Percentiles rank a stretch among this genome's conserved stretches.
Conservation (phyloP, 2,797 vertebrate genomes). For the Chrysolophus pictus region DNA sequence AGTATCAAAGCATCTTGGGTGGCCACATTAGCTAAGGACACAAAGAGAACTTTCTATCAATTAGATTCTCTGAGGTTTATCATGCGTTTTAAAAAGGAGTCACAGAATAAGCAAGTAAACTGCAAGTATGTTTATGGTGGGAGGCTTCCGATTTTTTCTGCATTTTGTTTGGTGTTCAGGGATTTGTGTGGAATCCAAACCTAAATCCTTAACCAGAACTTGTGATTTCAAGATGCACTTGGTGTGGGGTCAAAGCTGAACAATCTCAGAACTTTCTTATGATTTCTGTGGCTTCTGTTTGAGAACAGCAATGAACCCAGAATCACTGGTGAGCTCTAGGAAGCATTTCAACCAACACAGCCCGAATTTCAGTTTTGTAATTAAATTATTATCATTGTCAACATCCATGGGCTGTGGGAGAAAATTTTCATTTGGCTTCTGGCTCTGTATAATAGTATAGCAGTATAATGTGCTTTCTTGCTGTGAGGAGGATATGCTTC, state of each 20-base stretch:
- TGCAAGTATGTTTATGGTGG: background rate
- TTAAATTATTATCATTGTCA: constrained; percentile 31
- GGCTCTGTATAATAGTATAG: background rate
- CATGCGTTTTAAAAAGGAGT: rapidly evolving
- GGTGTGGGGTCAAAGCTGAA: background rate
- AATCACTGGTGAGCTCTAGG: background rate
- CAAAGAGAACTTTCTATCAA: background rate
- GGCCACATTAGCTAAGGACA: background rate
- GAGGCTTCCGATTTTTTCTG: background rate
- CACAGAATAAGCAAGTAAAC: background rate
- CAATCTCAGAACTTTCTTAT: background rate
- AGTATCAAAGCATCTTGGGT: constrained; percentile 4
- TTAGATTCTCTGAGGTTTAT: constrained; percentile 3
- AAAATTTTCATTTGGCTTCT: constrained; percentile 32
- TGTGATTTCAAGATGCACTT: background rate
- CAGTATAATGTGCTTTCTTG: constrained; percentile 7
- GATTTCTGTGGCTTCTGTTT: background rate
- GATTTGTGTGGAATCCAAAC: background rate
- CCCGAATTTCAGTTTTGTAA: constrained; percentile 9
- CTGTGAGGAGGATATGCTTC: background rate
- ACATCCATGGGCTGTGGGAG: background rate
- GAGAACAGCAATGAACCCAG: background rate
- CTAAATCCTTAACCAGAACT: background rate
- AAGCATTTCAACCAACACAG: background rate
- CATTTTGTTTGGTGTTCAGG: background rate